Conservation (phyloP, 2,797 vertebrate species). For the Sebastes miniatus region DNA sequence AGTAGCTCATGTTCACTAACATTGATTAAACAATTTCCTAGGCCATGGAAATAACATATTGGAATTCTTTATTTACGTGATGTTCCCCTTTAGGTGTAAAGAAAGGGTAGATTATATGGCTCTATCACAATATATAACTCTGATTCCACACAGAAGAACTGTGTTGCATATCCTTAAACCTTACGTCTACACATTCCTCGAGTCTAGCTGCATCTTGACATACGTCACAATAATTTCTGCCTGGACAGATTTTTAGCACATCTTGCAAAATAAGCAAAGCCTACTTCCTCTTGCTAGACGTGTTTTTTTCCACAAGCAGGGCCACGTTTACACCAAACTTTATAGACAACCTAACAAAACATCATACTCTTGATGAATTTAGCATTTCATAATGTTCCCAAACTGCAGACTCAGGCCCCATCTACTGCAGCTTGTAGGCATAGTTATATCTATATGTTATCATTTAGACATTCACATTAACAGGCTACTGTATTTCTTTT, state of each 20-base stretch:
- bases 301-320: background rate
- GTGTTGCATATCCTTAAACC: background rate
- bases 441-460: background rate
- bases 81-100: background rate
- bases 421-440: background rate
- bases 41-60: too few relatives aligned
- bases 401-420: background rate
- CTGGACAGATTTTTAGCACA: conserved; percentile 11
- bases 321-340: background rate
- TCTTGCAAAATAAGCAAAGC: conserved; percentile 45
- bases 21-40: too few relatives aligned
- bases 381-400: background rate
- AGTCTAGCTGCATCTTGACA: conserved; percentile 27
- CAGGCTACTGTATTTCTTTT: background rate
- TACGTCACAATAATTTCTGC: conserved; percentile 20
- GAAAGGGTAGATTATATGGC: background rate
- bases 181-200: conserved; percentile 1
- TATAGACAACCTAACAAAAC: background rate
- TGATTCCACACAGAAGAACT: background rate
- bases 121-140: background rate
- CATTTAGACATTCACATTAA: background rate
- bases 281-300: conserved; percentile 25
- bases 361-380: background rate
- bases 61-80: too few relatives aligned
- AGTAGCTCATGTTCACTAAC: too few relatives aligned